phyloP scores from a whole-genome alignment of 2,888 invertebrate species.

The Ariolimax columbianus region DNA sequence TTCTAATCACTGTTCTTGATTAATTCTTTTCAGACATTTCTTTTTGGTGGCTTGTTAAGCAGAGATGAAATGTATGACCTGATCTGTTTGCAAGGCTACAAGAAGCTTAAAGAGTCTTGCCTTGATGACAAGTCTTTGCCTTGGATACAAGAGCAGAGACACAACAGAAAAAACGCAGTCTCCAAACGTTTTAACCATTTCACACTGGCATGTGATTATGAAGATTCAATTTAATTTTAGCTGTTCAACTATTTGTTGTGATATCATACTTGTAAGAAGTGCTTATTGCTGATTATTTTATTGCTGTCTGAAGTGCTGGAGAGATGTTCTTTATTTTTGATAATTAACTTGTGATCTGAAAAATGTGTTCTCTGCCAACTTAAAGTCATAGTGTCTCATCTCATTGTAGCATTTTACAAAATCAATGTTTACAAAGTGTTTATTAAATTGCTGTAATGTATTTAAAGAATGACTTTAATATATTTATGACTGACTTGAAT shows the following conservation, averaged over 20 bases:
- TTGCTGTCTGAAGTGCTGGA: constrained; percentile 1
- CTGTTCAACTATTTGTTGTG: not conserved
- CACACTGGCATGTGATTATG: constrained; percentile 50
- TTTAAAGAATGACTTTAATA: too few relatives aligned
- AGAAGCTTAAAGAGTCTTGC: constrained; percentile 21
- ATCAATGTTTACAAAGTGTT: too few relatives aligned
- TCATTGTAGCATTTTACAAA: too few relatives aligned
- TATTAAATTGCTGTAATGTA: too few relatives aligned
- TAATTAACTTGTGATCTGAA: not conserved
- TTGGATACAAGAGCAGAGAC: constrained; percentile 32
- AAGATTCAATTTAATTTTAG: constrained; percentile 34
- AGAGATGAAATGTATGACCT: constrained; percentile 47
- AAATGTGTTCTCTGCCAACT: too few relatives aligned
- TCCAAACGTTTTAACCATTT: constrained; percentile 53
- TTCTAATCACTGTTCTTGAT: not conserved
- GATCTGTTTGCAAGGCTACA: constrained; percentile 40
- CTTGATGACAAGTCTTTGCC: constrained; percentile 29
- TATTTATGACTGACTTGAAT: too few relatives aligned
- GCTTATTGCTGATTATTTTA: not conserved
- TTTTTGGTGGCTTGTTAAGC: constrained; percentile 43
- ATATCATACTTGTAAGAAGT: not conserved
- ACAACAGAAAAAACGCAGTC: constrained; percentile 8
- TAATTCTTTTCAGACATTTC: constrained; percentile 20
- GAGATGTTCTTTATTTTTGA: not conserved
- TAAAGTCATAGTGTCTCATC: too few relatives aligned